Base-by-base conservation (phyloP, 1,140 invertebrate genomes). In the Archivesica marissinica region DNA sequence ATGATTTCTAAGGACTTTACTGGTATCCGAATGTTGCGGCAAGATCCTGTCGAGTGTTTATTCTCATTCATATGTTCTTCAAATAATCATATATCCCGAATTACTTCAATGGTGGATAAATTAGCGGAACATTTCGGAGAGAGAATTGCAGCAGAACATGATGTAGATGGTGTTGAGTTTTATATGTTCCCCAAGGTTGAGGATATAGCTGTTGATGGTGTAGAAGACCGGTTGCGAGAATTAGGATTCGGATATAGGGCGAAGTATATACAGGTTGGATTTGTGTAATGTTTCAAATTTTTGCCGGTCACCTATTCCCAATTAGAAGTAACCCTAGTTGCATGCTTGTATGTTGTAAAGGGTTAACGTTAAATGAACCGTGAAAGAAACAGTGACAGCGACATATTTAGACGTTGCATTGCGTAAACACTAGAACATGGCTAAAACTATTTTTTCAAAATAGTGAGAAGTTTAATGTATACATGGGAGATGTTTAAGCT, bases 1-100 rank as follows among this genome's bases (percentile, higher is more conserved):
- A 93, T 95, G 85, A 95, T 96, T 39, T 95, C 96, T 39, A 91
- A 95, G 81, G 94, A 96, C 75, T 97, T 96, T 91, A 95, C 95
- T 90, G 98, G 98, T 1, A 96, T 99, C 35, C 95, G 99, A 90
- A 97, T 99, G 89, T 93, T 99, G n/a, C 94, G 96, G 64, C 98
- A 99, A 94, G 97, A 99, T 88, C 96, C 98, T 0, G 94, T 98
- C 2, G 99, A 99, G 95, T 99, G 97, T 95, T 93, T 99, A 0
- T 98, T 99, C 91, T 97, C 97, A 17, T 99, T 99, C 92, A 99
- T 99, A 87, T 99, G 98, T 93, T 99, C 98, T 75, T 97, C 98
- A 81, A 99, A 99, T 92, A 99, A 99, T 93, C 97, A 99, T 91
- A 99, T 99, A 72, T 95, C 95, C 83, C 96, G 97, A 96, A 94